Base-by-base conservation (phyloP, 1,140 invertebrate species). In the Brachionus plicatilis region DNA sequence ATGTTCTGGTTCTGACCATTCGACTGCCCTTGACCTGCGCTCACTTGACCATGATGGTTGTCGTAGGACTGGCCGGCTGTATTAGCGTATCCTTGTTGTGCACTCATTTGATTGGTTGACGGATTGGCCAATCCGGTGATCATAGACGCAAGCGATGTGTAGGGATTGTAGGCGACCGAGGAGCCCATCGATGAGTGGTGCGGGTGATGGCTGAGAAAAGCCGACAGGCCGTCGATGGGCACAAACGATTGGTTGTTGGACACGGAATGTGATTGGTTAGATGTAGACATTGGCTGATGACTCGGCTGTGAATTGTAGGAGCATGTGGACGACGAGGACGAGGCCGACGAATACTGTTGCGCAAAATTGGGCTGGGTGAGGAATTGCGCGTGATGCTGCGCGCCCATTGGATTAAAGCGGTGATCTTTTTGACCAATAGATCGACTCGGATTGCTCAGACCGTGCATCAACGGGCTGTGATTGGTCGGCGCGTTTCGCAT, bases 131-230 rank as follows among this genome's bases (percentile, higher is more conserved):
- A 37, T 14, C 79, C 79, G 50, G n/a, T 82, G 17, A 82, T 82
- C 79, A 82, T 82, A 1, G 79, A 82, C 8, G 79, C 79, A 3
- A 82, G 60, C 0, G 79, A 82, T 27, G 79, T 65, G 33, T 82
- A 82, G 4, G 79, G 79, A 14, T 76, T 76, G 43, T 76, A 76
- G 12, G 33, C 27, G 3, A 45, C 72, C 0, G 43, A 24, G 7
- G 72, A 8, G 6, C 2, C 33, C 3, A 82, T 45, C 20, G 50
- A 33, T 9, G 43, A 56, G 37, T 47, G 37, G 14, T 24, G 29
- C 27, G 79, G 50, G 17, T 60, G 79, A 24, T 82, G 50, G 65
- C 41, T 82, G 37, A 82, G 33, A 82, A 82, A 82, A 9, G 65
- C 79, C 2, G 79, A 82, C 9, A 82, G 53, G 12, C 79, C 79